A percentile compares a stretch with the other conserved stretches of the same genome.
Conservation (phyloP, 35 echinoderm and acorn worm genomes). For the Chiridota heheva region DNA sequence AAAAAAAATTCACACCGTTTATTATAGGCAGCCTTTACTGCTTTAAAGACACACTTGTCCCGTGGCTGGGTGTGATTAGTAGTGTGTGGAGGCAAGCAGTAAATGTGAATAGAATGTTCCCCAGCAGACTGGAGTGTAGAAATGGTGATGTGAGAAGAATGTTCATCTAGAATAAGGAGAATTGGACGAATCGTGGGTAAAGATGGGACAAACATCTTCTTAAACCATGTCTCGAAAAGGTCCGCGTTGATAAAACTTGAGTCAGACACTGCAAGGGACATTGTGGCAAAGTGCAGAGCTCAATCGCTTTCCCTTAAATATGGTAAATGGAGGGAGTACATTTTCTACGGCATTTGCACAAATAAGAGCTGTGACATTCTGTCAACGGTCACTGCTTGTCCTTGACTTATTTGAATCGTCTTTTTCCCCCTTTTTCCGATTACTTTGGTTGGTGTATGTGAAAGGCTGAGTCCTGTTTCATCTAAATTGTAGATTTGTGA, state of each 20-base stretch:
- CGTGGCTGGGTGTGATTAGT: slow-evolving; percentile 43
- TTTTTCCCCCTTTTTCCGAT: slow-evolving; percentile 19
- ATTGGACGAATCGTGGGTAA: slow-evolving; percentile 40
- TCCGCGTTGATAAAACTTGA: slow-evolving; percentile 16
- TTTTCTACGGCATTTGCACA: slow-evolving; percentile 7
- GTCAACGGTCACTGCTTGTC: slow-evolving; percentile 42
- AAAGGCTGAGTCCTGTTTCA: slow-evolving; percentile 41
- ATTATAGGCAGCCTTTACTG: slow-evolving; percentile 40
- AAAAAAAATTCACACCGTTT: slow-evolving; percentile 23
- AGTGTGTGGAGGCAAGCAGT: slow-evolving; percentile 48
- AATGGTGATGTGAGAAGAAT: slow-evolving; percentile 18
- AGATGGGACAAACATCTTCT: slow-evolving; percentile 21
- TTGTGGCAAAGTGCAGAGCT: slow-evolving; percentile 17
- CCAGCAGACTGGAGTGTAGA: slow-evolving; percentile 28
- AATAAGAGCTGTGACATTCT: slow-evolving; percentile 44
- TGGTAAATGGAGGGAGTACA: slow-evolving; percentile 34
- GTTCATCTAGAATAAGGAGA: slow-evolving; percentile 43
- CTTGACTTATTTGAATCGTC: slow-evolving; percentile 35
- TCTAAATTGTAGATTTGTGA: slow-evolving; percentile 23
- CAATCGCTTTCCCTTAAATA: slow-evolving; percentile 39
- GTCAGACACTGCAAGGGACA: slow-evolving; percentile 41
- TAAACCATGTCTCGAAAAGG: too few relatives aligned
- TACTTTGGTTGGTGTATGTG: slow-evolving; percentile 20
- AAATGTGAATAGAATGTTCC: slow-evolving; percentile 30
- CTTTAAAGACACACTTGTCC: slow-evolving; percentile 38